phyloP scores from a whole-genome alignment of 2,113 vertebrate species.

The Ailuropoda melanoleuca region DNA sequence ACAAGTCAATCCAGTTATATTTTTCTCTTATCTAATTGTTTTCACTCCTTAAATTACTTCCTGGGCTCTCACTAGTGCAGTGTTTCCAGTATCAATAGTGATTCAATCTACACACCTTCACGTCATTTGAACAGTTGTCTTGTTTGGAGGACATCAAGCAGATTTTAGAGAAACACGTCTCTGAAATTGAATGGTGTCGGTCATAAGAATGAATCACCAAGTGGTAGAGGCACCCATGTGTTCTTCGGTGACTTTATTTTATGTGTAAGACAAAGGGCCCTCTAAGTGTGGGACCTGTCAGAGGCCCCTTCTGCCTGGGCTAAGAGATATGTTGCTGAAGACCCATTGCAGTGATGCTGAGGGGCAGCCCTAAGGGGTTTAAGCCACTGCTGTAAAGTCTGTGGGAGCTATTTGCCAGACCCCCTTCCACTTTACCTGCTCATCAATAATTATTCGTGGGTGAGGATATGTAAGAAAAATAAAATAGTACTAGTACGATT shows the following conservation, averaged over 20 bases:
- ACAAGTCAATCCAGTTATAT: slow-evolving; percentile 24
- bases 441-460: neutral
- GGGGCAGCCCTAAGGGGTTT: neutral
- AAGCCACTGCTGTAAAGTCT: neutral
- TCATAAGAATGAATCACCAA: neutral
- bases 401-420: neutral
- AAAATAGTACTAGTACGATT: neutral
- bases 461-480: neutral
- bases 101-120: neutral
- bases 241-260: neutral
- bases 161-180: neutral
- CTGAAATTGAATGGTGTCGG: neutral
- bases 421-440: neutral
- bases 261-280: neutral
- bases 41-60: neutral
- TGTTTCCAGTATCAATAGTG: neutral
- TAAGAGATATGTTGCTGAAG: neutral
- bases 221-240: neutral
- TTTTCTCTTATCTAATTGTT: slow-evolving; percentile 4
- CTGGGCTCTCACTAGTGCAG: neutral
- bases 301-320: neutral
- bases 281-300: neutral
- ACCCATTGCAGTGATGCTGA: neutral
- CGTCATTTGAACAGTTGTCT: neutral
- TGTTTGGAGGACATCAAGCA: neutral